Evolutionary conservation across 2,888 invertebrate species (phyloP).

Genomic region (Orgyia antiqua): DNA sequence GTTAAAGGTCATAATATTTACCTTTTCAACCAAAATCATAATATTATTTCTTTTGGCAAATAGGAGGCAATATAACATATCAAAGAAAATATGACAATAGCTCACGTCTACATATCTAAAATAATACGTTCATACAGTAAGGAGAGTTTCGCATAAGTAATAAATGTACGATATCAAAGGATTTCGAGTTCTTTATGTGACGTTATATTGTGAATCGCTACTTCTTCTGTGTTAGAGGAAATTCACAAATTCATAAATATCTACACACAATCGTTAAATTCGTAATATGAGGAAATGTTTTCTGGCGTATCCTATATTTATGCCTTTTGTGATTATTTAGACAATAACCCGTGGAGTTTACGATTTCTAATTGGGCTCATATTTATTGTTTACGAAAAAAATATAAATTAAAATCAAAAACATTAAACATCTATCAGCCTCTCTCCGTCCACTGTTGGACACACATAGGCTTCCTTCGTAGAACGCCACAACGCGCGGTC

Average conservation of each 20-base stretch:
- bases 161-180: slow-evolving; percentile 45
- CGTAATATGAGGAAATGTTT: slow-evolving; percentile 20
- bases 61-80: slow-evolving; percentile 7
- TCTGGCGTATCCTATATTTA: slow-evolving; percentile 6
- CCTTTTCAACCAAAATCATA: too few species aligned
- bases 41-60: slow-evolving; percentile 5
- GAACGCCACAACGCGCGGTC: too few species aligned
- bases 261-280: slow-evolving; percentile 22
- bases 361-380: slow-evolving; percentile 8
- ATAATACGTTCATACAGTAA: slow-evolving; percentile 18
- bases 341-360: slow-evolving; percentile 14
- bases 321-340: slow-evolving; percentile 18
- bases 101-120: slow-evolving; percentile 18
- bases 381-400: too few species aligned
- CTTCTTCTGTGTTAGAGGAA: slow-evolving; percentile 36
- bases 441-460: too few species aligned
- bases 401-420: too few species aligned
- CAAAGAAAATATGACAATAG: slow-evolving; percentile 12
- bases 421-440: too few species aligned
- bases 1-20: too few species aligned
- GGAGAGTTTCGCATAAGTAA: slow-evolving; percentile 25
- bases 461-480: too few species aligned
- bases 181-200: slow-evolving; percentile 41
- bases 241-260: slow-evolving; percentile 35
- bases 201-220: slow-evolving; percentile 25